A percentile compares a stretch with the other conserved stretches of the same genome.
Evolutionary conservation across 2,797 vertebrate genomes (phyloP).

Genomic region (Amphiprion clarkii): DNA sequence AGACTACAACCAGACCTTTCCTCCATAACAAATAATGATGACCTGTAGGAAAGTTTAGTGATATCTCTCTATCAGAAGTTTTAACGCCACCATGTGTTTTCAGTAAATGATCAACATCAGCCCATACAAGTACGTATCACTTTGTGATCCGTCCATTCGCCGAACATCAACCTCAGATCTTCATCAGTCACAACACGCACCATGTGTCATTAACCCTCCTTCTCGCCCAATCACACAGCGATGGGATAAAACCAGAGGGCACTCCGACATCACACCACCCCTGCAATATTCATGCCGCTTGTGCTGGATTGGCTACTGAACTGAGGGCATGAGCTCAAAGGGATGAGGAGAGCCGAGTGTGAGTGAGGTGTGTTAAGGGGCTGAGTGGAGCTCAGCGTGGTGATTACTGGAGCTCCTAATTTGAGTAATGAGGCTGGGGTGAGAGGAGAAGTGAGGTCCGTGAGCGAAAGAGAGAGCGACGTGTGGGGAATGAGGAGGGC

Average conservation of each 20-base stretch:
- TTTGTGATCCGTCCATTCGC: slow-evolving; percentile 17
- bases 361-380: slow-evolving; percentile 72
- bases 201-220: slow-evolving; percentile 65
- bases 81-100: neutral
- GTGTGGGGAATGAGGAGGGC: slow-evolving; percentile 71
- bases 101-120: neutral
- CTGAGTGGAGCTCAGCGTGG: slow-evolving; percentile 66
- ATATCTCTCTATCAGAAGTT: neutral
- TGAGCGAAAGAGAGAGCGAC: slow-evolving; percentile 57
- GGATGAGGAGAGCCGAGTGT: slow-evolving; percentile 55
- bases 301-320: slow-evolving; percentile 66
- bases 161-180: slow-evolving; percentile 39
- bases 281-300: slow-evolving; percentile 80
- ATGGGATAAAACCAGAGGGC: slow-evolving; percentile 67
- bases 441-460: slow-evolving; percentile 74
- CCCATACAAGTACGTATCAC: neutral
- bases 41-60: neutral
- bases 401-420: slow-evolving; percentile 84
- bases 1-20: neutral
- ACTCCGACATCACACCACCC: slow-evolving; percentile 69
- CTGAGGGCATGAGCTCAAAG: slow-evolving; percentile 79
- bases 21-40: neutral
- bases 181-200: slow-evolving; percentile 60
- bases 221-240: slow-evolving; percentile 57
- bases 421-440: slow-evolving; percentile 82